Evolutionary conservation across 2,113 vertebrate species (phyloP), one percentile per base, ranked within the genome.

Genomic region (Cyanistes caeruleus): DNA sequence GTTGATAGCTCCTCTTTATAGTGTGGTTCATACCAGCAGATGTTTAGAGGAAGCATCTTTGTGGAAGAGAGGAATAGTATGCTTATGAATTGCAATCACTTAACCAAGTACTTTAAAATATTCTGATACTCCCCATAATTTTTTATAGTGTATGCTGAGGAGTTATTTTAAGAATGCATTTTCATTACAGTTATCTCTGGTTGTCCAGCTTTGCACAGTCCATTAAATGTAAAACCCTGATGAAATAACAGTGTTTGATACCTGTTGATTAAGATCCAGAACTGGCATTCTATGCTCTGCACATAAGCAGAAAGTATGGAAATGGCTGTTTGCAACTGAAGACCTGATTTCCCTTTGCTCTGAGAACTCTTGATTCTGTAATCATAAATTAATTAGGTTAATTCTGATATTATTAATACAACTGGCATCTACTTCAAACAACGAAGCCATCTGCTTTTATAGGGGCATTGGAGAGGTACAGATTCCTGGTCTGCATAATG

Each of bases 1-100:
- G 82, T 37, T 91, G 63, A 76, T 83, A 94, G 44, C 41, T 95
- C 25, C 20, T 77, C 59, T 91, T 95, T 94, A 80, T 62, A 93
- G 24, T 31, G 24, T 84, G 62, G 43, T 84, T 94, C 59, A 68
- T 79, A 69, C 24, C 21, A 64, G 46, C 75, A 77, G 84, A 80
- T 67, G 44, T 85, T 93, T 76, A 94, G 82, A 53, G 39, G 69
- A 64, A 88, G 64, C 49, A 56, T 37, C 35, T 55, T 95, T 79
- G 53, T 67, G 76, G 72, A 91, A 86, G 31, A 33, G 35, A 91
- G 30, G 19, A 76, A 56, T 44, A 44, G 21, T 74, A 43, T 13
- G 28, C 22, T 90, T 64, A 72, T 75, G 31, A 89, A 94, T 53
- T 82, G 44, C 22, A 11, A 80, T 89, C 55, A 46, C 35, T 86